phyloP scores from a whole-genome alignment of 2,888 invertebrate species.

The Melitaea athalia region DNA sequence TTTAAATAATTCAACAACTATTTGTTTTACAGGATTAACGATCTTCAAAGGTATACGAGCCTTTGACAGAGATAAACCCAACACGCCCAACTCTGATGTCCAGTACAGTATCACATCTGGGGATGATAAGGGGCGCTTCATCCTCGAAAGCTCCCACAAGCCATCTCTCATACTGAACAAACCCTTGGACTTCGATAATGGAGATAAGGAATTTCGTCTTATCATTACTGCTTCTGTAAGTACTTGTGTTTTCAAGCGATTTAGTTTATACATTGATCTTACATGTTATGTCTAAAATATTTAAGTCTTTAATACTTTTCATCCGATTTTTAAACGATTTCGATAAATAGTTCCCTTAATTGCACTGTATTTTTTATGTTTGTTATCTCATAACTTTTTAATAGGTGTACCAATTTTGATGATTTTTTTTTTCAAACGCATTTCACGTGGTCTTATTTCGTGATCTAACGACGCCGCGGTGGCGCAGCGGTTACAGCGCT shows the following conservation, averaged over 20 bases:
- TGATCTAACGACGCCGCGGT: too few relatives aligned
- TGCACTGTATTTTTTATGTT: too few relatives aligned
- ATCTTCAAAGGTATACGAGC: constrained; percentile 91
- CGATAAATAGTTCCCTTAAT: too few relatives aligned
- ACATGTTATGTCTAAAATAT: too few relatives aligned
- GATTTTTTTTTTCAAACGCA: too few relatives aligned
- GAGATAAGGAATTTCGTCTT: constrained; percentile 88
- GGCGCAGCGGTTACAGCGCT: too few relatives aligned
- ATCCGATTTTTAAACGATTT: too few relatives aligned
- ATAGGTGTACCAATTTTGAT: too few relatives aligned
- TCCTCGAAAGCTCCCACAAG: constrained; percentile 90
- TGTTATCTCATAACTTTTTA: too few relatives aligned
- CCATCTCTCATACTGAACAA: constrained; percentile 88
- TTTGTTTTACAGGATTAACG: constrained; percentile 84
- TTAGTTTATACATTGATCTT: too few relatives aligned
- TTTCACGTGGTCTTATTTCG: too few relatives aligned
- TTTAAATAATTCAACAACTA: background rate
- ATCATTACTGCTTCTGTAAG: constrained; percentile 89
- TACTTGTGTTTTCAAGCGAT: background rate
- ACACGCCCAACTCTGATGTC: constrained; percentile 93
- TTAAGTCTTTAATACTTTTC: too few relatives aligned
- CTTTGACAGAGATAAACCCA: constrained; percentile 92
- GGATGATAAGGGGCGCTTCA: constrained; percentile 88
- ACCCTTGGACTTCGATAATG: constrained; percentile 90
- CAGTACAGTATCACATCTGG: constrained; percentile 89